Conservation (phyloP, 2,888 invertebrate genomes). For the Heliconius erato region DNA sequence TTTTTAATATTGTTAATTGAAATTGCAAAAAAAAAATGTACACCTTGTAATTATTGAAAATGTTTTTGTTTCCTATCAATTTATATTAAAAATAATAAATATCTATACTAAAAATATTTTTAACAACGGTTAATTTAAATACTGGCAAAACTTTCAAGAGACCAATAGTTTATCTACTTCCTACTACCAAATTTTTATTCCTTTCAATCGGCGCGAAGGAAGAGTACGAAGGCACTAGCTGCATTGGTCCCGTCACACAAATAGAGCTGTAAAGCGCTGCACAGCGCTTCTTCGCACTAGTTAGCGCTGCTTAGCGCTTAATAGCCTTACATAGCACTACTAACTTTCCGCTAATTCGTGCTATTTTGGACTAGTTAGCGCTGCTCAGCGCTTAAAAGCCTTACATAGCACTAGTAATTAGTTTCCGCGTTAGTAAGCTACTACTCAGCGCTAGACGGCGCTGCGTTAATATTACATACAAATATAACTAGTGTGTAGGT, state of each 20-base stretch:
- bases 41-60: no score
- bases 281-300: background rate
- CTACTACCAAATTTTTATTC: conserved; percentile 3
- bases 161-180: background rate
- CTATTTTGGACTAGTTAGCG: background rate
- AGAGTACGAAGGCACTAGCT: conserved; percentile 46
- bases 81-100: background rate
- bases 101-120: background rate
- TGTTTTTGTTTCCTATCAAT: background rate
- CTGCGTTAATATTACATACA: conserved; percentile 24
- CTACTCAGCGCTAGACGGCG: conserved; percentile 12
- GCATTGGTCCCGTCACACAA: conserved; percentile 59
- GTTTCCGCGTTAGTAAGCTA: conserved; percentile 18
- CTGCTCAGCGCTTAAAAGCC: conserved; percentile 38
- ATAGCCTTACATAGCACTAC: background rate
- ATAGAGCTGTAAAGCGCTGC: conserved; percentile 8
- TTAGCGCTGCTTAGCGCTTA: background rate
- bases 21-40: background rate
- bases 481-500: conserved; percentile 23
- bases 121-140: background rate
- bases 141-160: background rate
- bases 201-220: conserved; percentile 1
- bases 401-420: no score
- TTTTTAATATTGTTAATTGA: background rate
- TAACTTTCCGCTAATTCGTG: background rate